Evolutionary conservation across 1,140 invertebrate genomes (phyloP).

Genomic region (Condylostylus longicornis): DNA sequence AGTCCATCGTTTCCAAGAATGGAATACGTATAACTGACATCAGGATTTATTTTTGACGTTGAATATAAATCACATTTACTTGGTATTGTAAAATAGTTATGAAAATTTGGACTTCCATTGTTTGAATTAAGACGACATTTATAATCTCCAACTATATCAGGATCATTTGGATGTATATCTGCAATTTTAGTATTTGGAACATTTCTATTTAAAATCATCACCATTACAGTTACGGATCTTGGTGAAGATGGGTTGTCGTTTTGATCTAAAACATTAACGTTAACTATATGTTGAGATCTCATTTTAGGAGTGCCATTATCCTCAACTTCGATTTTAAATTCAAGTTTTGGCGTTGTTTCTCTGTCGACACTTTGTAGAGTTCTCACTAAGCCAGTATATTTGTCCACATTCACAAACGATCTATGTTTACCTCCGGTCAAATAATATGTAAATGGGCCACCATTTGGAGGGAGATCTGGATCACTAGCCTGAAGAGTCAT

Average conservation of each 20-base stretch:
- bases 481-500: conserved; percentile 74
- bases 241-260: conserved; percentile 83
- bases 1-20: conserved; percentile 79
- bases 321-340: conserved; percentile 68
- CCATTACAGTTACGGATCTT: conserved; percentile 63
- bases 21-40: conserved; percentile 55
- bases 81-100: conserved; percentile 48
- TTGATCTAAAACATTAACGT: conserved; percentile 67
- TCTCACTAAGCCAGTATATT: conserved; percentile 60
- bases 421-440: conserved; percentile 63
- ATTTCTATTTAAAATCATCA: conserved; percentile 60
- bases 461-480: conserved; percentile 81
- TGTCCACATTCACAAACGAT: conserved; percentile 59
- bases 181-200: conserved; percentile 67
- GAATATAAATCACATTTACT: conserved; percentile 65
- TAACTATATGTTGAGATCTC: conserved; percentile 59
- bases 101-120: conserved; percentile 34
- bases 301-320: conserved; percentile 75
- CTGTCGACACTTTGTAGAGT: conserved; percentile 68
- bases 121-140: conserved; percentile 59
- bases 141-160: conserved; percentile 74
- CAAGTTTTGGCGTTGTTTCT: conserved; percentile 57
- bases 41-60: conserved; percentile 45
- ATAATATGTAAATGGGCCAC: conserved; percentile 72
- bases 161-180: conserved; percentile 79